Base-by-base conservation (phyloP, 2,797 vertebrate genomes). In the Malacoctenus gilli region DNA sequence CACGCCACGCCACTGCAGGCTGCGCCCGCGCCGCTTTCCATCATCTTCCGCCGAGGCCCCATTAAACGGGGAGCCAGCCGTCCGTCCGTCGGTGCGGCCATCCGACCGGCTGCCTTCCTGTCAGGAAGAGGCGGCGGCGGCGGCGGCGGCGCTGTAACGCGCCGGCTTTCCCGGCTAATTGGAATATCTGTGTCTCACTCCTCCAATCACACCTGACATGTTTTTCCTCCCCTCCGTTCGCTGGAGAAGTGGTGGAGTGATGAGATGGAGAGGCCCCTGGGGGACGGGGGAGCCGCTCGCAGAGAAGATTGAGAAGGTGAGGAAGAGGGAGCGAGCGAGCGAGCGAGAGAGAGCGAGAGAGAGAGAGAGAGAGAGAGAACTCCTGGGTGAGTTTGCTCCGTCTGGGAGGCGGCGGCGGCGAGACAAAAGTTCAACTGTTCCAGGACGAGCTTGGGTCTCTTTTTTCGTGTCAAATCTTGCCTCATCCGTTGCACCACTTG, bases 391-490 rank as follows among this genome's bases (percentile, higher is more conserved):
- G 41, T 51, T 58, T 28, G 11, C 23, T 63, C 38, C 1, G 22
- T 59, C 57, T 16, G 6, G 43, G 53, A 40, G 38, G 40, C 50
- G 28, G 30, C 40, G 35, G 21, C 41, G 25, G 28, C 18, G 19
- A 65, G 63, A 59, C 55, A 49, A 77, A 75, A 67, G 67, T 81
- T 81, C 42, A 75, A 67, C 25, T 46, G 50, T 59, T 79, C 23
- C 34, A 18, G 41, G 57, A 57, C 10, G 22, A 67, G 66, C n/a
- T 43, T 72, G 51, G 2, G 41, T 55, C 46, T 75, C 10, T 35
- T 49, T 42, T 31, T 78, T 89, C 85, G 71, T 80, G 87, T 90
- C 72, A 90, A 86, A 86, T 88, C 86, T 85, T 89, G 84, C 61
- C 82, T 85, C 70, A 49, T 78, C 32, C 61, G 60, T 79, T 79